Percentiles rank a stretch among this genome's conserved stretches.
Conservation (phyloP, 2,113 vertebrate genomes). For the Rhipidura dahli region DNA sequence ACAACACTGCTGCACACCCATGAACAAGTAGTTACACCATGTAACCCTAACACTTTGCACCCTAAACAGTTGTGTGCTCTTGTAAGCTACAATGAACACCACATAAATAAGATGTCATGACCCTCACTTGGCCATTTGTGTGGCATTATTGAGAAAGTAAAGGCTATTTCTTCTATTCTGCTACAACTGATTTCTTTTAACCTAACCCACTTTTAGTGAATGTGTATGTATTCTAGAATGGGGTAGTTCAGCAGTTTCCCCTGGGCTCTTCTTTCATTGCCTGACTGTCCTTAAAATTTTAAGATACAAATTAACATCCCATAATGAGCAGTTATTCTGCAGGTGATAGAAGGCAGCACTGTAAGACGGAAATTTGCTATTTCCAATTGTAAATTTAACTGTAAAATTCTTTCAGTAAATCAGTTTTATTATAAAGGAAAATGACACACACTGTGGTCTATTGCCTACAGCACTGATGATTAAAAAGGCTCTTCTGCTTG, state of each 20-base stretch:
- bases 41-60: background rate
- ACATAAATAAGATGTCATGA: background rate
- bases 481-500: background rate
- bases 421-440: background rate
- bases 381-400: background rate
- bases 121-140: background rate
- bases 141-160: background rate
- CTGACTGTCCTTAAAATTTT: background rate
- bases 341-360: background rate
- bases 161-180: background rate
- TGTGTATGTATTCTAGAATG: background rate
- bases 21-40: background rate
- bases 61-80: background rate
- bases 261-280: background rate
- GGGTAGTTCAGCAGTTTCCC: background rate
- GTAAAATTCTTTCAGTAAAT: constrained; percentile 1
- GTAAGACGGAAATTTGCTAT: background rate
- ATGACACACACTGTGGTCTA: background rate
- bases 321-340: background rate
- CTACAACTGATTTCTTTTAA: background rate
- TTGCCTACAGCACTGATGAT: background rate
- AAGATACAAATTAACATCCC: background rate
- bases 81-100: background rate
- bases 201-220: background rate
- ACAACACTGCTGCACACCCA: background rate